Evolutionary conservation across 2,797 vertebrate genomes (phyloP).

Genomic region (Florisuga fusca): DNA sequence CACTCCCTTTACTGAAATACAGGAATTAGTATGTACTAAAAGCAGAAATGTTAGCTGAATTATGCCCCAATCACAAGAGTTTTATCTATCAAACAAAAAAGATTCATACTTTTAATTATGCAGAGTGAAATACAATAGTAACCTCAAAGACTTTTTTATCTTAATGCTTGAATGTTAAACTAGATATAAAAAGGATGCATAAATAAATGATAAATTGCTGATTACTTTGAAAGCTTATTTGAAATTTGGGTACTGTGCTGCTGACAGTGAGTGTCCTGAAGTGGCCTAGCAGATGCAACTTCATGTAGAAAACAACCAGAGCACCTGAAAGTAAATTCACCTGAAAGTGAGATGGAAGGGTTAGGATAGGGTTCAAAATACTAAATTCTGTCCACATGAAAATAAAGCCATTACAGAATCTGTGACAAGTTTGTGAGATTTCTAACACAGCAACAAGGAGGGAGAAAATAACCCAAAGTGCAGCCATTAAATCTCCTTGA

Average conservation of each 20-base stretch:
- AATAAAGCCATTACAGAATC: neutral
- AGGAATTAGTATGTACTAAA: neutral
- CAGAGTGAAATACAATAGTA: conserved; percentile 29
- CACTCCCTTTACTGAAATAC: neutral
- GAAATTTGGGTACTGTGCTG: neutral
- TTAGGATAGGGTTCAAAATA: neutral
- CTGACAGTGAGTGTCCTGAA: neutral
- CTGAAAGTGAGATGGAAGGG: neutral
- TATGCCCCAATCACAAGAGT: neutral
- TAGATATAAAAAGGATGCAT: conserved; percentile 32
- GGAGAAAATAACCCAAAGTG: neutral
- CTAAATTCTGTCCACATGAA: neutral
- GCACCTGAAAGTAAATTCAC: neutral
- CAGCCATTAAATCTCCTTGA: neutral
- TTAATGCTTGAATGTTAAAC: conserved; percentile 44
- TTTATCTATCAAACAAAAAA: conserved; percentile 23
- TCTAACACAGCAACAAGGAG: neutral
- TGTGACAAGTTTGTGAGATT: neutral
- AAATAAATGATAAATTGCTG: conserved; percentile 67
- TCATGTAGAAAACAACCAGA: neutral
- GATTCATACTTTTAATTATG: conserved; percentile 11
- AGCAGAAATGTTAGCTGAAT: neutral
- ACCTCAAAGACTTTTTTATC: neutral
- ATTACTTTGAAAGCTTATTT: conserved; percentile 49
- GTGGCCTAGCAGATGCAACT: conserved; percentile 13